Percentiles rank a stretch among this genome's conserved stretches.
These are phyloP conservation scores for Cydia strobilella DNA, from an alignment of 1,140 invertebrate species.

Conservation along the genomic window DNA sequence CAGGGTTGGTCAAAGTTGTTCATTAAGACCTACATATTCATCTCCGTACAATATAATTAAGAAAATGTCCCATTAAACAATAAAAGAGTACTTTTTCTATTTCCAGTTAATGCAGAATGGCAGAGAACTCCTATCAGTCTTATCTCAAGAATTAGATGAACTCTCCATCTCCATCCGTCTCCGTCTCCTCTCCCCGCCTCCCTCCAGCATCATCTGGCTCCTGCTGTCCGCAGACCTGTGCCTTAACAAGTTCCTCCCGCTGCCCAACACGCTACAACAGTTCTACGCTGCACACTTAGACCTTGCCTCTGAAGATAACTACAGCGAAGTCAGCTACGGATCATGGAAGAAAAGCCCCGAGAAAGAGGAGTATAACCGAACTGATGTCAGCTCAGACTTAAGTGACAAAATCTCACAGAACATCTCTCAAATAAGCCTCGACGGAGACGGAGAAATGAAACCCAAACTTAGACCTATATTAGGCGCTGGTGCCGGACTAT, in stretches of 20 bases:
- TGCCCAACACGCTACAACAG: slow-evolving; percentile 70
- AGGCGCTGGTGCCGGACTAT: slow-evolving; percentile 64
- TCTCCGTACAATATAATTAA: too few species aligned
- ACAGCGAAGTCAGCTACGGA: slow-evolving; percentile 70
- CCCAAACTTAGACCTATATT: slow-evolving; percentile 71
- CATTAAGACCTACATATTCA: too few species aligned
- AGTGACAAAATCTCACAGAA: slow-evolving; percentile 56
- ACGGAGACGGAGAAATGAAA: slow-evolving; percentile 63
- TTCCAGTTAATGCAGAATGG: slow-evolving; percentile 75
- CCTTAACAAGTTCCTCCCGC: slow-evolving; percentile 71
- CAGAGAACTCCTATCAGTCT: slow-evolving; percentile 61
- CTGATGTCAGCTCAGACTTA: slow-evolving; percentile 42
- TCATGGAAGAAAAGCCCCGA: slow-evolving; percentile 70
- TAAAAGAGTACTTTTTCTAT: not conserved
- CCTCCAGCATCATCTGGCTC: slow-evolving; percentile 69
- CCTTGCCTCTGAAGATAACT: slow-evolving; percentile 62
- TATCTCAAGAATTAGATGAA: slow-evolving; percentile 66
- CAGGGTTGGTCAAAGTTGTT: too few species aligned
- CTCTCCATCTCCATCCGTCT: slow-evolving; percentile 68
- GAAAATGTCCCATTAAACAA: too few species aligned
- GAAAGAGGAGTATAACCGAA: slow-evolving; percentile 48
- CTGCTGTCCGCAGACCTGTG: slow-evolving; percentile 68
- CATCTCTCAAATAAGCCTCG: slow-evolving; percentile 60
- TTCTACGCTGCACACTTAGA: slow-evolving; percentile 73
- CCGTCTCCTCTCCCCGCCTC: slow-evolving; percentile 62